These are phyloP conservation scores for Abrostola tripartita DNA, from an alignment of 2,888 invertebrate genomes.

Conservation along the genomic window DNA sequence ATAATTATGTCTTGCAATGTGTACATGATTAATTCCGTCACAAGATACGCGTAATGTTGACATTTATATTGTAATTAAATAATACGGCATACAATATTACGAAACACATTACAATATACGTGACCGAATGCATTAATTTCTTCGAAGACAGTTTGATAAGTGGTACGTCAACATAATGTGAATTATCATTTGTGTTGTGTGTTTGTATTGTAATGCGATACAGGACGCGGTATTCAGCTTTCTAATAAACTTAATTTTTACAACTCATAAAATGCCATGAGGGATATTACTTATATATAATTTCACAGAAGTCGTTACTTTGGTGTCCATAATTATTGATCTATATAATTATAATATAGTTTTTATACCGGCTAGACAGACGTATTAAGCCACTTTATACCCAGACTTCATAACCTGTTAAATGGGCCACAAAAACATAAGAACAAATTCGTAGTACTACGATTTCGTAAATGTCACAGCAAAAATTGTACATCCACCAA, in stretches of 20 bases:
- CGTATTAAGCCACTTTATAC: no score
- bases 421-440: no score
- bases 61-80: slow-evolving; percentile 18
- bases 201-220: slow-evolving; percentile 60
- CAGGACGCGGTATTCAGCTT: slow-evolving; percentile 57
- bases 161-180: slow-evolving; percentile 60
- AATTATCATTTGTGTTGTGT: slow-evolving; percentile 60
- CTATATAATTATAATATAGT: no score
- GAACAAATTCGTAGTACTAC: no score
- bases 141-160: slow-evolving; percentile 63
- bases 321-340: slow-evolving; percentile 6
- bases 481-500: not conserved
- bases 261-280: slow-evolving; percentile 33
- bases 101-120: slow-evolving; percentile 38
- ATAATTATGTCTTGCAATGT: not conserved
- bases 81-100: slow-evolving; percentile 27
- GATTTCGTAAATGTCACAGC: no score
- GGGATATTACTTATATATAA: slow-evolving; percentile 13
- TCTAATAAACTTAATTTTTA: slow-evolving; percentile 56
- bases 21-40: not conserved
- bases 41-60: slow-evolving; percentile 2
- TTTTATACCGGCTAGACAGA: no score
- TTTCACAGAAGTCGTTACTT: slow-evolving; percentile 27
- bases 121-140: slow-evolving; percentile 61
- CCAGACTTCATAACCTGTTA: no score